Base-by-base conservation (phyloP, 2,113 vertebrate species). In the Cromileptes altivelis region DNA sequence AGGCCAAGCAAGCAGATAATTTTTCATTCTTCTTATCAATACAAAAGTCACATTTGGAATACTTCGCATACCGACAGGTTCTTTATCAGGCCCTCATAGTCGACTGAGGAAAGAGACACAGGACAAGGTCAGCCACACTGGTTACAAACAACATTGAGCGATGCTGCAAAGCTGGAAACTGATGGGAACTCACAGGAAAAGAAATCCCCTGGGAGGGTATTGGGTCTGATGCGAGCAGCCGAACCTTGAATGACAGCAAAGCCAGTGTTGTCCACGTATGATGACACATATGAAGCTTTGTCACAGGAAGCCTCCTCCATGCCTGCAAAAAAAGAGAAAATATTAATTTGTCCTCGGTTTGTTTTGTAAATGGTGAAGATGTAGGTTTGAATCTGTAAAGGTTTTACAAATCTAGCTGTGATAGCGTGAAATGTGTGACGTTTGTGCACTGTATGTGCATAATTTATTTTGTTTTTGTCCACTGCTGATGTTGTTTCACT, bases 11-110 rank as follows among this genome's bases (percentile, higher is more conserved):
- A 68, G 89, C 89, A 88, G 82, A 92, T 92, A 52, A 92, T 90
- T 62, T 50, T 65, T 84, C 81, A 86, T 89, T 84, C 76, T 84
- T 70, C 85, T 71, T 85, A 61, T 90, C 40, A 83, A 91, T 33
- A 90, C 89, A 93, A 89, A 75, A 68, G 80, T 81, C 75, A 45
- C 72, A 47, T 75, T 84, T 81, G 65, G 52, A 88, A 94, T 91
- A 69, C 68, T 89, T 92, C 87, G 95, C 98, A 97, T 94, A 99
- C 98, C 88, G 97, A 99, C 92, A 99, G 95, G 77, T 97, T 98
- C 93, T 95, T 96, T 88, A 99, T 92, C 80, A 98, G 95, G 86
- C 95, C 96, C 89, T 96, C 95, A 73, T 97, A 98, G 95, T 99
- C 94, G 93, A 99, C 98, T 99, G 96, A 85, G 78, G 73, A 89